Conservation (phyloP, 2,113 vertebrate genomes). For the Eulemur rufifrons region DNA sequence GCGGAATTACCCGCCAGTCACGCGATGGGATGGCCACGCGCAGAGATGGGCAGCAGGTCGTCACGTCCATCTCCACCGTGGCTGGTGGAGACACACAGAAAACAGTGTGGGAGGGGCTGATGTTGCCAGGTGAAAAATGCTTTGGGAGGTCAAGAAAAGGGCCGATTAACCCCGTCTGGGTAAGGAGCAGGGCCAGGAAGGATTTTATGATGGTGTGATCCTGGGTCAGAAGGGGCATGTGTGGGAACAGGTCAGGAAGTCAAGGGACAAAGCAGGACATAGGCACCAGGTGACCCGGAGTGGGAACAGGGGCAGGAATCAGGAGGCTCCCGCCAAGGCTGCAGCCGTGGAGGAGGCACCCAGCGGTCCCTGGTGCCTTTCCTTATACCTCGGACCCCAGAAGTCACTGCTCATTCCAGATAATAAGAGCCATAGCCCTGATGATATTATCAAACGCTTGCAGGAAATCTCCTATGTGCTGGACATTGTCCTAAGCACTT, state of each 20-base stretch:
- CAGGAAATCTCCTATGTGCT: background rate
- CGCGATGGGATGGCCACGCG: background rate
- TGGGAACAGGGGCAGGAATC: background rate
- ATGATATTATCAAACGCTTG: background rate
- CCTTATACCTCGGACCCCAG: background rate
- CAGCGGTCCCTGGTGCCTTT: background rate
- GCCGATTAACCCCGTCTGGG: accelerated
- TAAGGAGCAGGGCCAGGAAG: background rate
- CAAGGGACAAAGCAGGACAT: background rate
- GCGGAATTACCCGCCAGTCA: background rate
- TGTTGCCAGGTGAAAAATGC: background rate
- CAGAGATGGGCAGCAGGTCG: background rate
- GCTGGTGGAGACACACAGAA: background rate
- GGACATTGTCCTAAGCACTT: background rate
- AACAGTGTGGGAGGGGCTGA: background rate
- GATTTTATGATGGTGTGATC: background rate
- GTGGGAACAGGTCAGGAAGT: background rate
- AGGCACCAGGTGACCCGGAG: background rate
- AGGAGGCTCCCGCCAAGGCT: background rate
- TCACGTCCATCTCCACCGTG: background rate
- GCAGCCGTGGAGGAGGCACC: background rate
- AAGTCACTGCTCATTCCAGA: background rate
- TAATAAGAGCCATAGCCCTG: background rate
- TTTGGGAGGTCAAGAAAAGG: background rate
- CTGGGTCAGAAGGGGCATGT: background rate